Conservation (phyloP, 1,140 invertebrate species). For the Pararge aegeria region DNA sequence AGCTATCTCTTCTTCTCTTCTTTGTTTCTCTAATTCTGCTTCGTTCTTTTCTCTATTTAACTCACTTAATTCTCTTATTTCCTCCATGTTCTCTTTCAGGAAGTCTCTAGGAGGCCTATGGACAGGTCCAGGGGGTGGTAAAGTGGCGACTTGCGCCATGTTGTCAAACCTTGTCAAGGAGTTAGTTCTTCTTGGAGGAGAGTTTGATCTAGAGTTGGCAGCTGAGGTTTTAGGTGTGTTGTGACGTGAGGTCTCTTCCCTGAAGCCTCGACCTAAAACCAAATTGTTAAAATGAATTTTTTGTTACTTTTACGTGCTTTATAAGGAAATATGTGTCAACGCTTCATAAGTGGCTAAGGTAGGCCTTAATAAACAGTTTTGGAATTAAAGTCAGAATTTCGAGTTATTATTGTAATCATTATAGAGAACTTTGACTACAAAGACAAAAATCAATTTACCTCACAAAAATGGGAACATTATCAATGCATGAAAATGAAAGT, state of each 20-base stretch:
- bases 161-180: conserved; percentile 64
- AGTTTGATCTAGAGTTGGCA: conserved; percentile 64
- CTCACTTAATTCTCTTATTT: conserved; percentile 74
- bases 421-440: too few relatives aligned
- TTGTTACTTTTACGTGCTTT: too few relatives aligned
- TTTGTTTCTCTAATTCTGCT: conserved; percentile 70
- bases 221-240: conserved; percentile 73
- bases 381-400: too few relatives aligned
- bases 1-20: conserved; percentile 71
- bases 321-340: too few relatives aligned
- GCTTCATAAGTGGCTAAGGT: too few relatives aligned
- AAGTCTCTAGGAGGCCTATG: conserved; percentile 67
- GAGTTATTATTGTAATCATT: too few relatives aligned
- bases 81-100: conserved; percentile 76
- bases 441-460: too few relatives aligned
- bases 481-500: too few relatives aligned
- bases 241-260: conserved; percentile 72
- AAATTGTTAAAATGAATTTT: too few relatives aligned
- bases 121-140: conserved; percentile 49
- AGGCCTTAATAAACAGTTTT: too few relatives aligned
- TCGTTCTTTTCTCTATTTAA: conserved; percentile 76
- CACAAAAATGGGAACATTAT: too few relatives aligned
- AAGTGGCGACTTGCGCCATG: conserved; percentile 58
- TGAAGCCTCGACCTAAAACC: conserved; percentile 65
- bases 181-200: conserved; percentile 63